Evolutionary conservation across 2,113 vertebrate species (phyloP).

Genomic region (Pardalotus punctatus): DNA sequence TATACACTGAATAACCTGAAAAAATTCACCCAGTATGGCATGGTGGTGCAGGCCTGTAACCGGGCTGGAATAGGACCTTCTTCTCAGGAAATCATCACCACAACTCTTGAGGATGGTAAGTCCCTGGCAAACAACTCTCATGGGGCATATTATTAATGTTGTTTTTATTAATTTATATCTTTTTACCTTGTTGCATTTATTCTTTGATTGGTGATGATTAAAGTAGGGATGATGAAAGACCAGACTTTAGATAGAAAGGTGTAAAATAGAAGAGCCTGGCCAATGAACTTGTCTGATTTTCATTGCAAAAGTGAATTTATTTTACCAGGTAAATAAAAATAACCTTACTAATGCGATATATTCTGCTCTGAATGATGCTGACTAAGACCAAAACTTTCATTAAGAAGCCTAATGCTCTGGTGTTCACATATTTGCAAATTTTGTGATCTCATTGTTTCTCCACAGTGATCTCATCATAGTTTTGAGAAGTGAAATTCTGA

Average conservation of each 20-base stretch:
- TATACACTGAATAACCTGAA: slow-evolving; percentile 93
- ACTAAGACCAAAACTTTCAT: neutral
- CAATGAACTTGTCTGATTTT: neutral
- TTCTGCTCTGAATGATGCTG: neutral
- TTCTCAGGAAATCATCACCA: slow-evolving; percentile 96
- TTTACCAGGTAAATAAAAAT: neutral
- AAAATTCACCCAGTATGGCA: slow-evolving; percentile 98
- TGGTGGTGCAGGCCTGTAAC: slow-evolving; percentile 98
- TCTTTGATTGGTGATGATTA: neutral
- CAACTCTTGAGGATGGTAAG: slow-evolving; percentile 95
- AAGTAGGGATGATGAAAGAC: neutral
- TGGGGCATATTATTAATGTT: neutral
- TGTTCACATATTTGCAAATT: neutral
- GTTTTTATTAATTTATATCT: neutral
- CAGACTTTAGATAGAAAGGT: neutral
- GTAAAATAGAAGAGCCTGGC: neutral
- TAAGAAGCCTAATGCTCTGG: neutral
- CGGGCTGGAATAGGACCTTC: slow-evolving; percentile 94
- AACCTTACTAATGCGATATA: neutral
- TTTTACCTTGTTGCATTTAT: neutral
- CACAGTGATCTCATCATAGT: neutral
- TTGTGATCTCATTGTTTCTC: neutral
- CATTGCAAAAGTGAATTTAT: neutral
- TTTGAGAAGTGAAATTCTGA: neutral
- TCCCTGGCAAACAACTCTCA: neutral